Base-by-base conservation (phyloP, 2,888 invertebrate species). In the Pollenia amentaria region DNA sequence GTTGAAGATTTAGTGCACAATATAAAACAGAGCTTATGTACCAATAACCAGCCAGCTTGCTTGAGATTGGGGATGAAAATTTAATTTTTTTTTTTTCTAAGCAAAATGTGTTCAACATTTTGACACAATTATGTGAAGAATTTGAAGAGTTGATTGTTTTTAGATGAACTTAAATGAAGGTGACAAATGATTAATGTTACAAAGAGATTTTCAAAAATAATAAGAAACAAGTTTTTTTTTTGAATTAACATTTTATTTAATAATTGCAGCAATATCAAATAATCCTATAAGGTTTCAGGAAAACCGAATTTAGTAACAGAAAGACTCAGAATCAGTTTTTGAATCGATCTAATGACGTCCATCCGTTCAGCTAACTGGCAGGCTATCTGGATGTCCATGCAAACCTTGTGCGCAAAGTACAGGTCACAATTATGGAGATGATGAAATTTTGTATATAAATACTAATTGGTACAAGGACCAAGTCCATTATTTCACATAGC, bases 41-140 rank as follows among this genome's bases (percentile, higher is more conserved):
- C 29, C n/a, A n/a, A n/a, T n/a, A n/a, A 60, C 8, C 3, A 16
- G 40, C 40, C 40, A 62, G n/a, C 8, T 38, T 6, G 14, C 18
- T 29, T 64, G 29, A 29, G 29, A 4, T 53, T 70, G 57, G 73
- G 80, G 77, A 44, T 87, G 76, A 69, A 84, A 78, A 62, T 81
- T 38, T 18, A 70, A 76, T 62, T 62, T 67, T 57, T 29, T 29
- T 29, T 29, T 29, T 29, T 60, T 51, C 12, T 1, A 60, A 81
- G 60, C 57, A 73, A 64, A 64, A 60, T 72, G 64, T 72, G 60
- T 69, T 80, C 18, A 72, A 46, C 38, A 46, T 73, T 73, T 80
- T 64, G 64, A 55, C 38, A 72, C 38, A 69, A 82, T 70, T 69
- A 76, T 81, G 48, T 81, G 65, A 75, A 75, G 46, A 57, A 64